A percentile compares a stretch with the other conserved stretches of the same genome.
phyloP scores from a whole-genome alignment of 1,140 invertebrate species.

The Bombus sibiricus region DNA sequence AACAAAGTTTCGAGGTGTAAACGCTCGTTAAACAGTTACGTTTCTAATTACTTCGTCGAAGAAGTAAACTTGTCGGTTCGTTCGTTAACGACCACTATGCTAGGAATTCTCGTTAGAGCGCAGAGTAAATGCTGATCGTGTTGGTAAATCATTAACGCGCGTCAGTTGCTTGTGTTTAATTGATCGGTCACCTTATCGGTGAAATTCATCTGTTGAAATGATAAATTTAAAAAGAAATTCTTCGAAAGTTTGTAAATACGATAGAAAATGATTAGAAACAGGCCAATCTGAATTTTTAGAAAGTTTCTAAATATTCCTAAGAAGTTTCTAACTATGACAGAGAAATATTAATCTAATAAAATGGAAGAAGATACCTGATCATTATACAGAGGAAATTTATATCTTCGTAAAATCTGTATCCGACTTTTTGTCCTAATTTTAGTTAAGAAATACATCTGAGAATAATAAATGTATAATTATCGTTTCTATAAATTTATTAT shows the following conservation, averaged over 20 bases:
- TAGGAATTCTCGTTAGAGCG: not conserved
- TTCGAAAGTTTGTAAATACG: not conserved
- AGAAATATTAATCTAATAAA: too few relatives aligned
- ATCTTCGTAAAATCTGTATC: too few relatives aligned
- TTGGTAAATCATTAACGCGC: not conserved
- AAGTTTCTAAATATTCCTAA: too few relatives aligned
- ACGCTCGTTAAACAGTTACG: slow-evolving; percentile 13
- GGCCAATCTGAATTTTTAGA: too few relatives aligned
- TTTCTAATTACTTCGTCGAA: slow-evolving; percentile 2
- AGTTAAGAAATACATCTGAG: too few relatives aligned
- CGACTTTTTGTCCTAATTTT: too few relatives aligned
- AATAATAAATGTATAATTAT: not conserved
- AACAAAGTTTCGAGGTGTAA: too few relatives aligned
- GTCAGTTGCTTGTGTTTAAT: not conserved
- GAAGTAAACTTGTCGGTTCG: not conserved
- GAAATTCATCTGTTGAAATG: not conserved
- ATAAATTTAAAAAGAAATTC: not conserved
- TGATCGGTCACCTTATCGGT: not conserved
- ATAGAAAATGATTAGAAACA: too few relatives aligned
- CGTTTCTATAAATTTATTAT: not conserved
- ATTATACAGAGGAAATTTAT: too few relatives aligned
- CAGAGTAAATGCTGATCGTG: not conserved
- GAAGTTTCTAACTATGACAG: too few relatives aligned
- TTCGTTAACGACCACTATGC: not conserved
- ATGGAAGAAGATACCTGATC: too few relatives aligned